phyloP scores from a whole-genome alignment of 2,888 invertebrate genomes.

The Hypercompe scribonia region DNA sequence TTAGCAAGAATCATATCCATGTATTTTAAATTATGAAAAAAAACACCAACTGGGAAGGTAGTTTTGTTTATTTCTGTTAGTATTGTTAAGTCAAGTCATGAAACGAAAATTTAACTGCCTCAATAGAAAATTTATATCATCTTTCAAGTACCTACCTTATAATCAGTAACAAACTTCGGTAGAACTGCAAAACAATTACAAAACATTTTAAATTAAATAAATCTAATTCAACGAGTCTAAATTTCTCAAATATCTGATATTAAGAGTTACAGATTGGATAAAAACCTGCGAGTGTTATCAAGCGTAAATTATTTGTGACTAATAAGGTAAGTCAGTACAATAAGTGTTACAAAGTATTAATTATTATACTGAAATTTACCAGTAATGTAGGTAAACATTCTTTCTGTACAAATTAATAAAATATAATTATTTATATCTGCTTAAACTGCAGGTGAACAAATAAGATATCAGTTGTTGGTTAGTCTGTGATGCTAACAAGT shows the following conservation, averaged over 20 bases:
- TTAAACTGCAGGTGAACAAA: not conserved
- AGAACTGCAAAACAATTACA: not conserved
- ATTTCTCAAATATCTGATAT: not conserved
- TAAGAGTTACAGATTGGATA: not conserved
- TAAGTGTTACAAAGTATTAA: not conserved
- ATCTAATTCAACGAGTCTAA: not conserved
- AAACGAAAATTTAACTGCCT: no score
- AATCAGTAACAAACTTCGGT: not conserved
- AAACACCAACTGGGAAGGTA: not conserved
- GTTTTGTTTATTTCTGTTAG: not conserved
- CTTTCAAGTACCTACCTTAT: not conserved
- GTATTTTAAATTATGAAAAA: not conserved
- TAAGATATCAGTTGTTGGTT: no score
- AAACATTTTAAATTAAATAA: not conserved
- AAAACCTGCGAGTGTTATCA: not conserved
- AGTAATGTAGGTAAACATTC: not conserved
- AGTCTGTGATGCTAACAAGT: no score
- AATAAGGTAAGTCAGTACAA: not conserved
- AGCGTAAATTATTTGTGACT: constrained; percentile 1
- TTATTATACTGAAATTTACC: not conserved
- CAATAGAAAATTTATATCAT: no score
- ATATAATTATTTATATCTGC: not conserved
- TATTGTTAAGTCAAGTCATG: not conserved
- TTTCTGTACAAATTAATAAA: not conserved
- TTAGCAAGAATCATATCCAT: no score